Evolutionary conservation across 1,140 invertebrate genomes (phyloP), one percentile per base, ranked within the genome.

Genomic region (Trialeurodes vaporariorum): DNA sequence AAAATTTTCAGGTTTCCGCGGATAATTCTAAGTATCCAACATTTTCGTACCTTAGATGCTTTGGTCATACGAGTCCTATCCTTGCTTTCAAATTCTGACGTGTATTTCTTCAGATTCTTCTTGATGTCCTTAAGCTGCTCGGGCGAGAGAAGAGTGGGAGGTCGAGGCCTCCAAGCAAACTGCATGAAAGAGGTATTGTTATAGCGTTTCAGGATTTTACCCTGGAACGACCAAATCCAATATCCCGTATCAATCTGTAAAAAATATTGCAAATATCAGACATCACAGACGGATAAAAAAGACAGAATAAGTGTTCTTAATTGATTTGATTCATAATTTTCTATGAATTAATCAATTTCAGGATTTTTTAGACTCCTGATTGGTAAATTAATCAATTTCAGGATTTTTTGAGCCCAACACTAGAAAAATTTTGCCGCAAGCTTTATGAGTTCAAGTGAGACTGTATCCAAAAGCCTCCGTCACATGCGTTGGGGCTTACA

Each of bases 201-300:
- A 26, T 94, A 87, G 71, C 94, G 83, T 70, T 87, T 86, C 21
- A 94, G 75, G 67, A 87, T 81, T 75, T 90, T 88, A 13, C 93
- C 93, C 80, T 99, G 96, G 87, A 99, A 99, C 25, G 93, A 95
- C 91, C 96, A 98, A 68, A 99, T 86, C 85, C 94, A 96, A 78
- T 95, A 99, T 2, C 92, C 87, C 73, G 95, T 96, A 80, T 98
- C 97, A 61, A 93, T 80, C 83, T 85, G 65, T 22, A 75, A 77
- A 13, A 9, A 49, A 49, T n/a, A n/a, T n/a, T n/a, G n/a, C n/a
- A n/a, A n/a, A n/a, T n/a, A n/a, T n/a, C n/a, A n/a, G n/a, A n/a
- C n/a, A 49, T 17, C 34, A 49, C 34, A 49, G 34, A 49, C 34
- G 17, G 34, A n/a, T n/a, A n/a, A n/a, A n/a, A n/a, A n/a, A n/a